These are phyloP conservation scores for Oncorhynchus gorbuscha DNA, from an alignment of 2,113 vertebrate genomes.

Conservation along the genomic window DNA sequence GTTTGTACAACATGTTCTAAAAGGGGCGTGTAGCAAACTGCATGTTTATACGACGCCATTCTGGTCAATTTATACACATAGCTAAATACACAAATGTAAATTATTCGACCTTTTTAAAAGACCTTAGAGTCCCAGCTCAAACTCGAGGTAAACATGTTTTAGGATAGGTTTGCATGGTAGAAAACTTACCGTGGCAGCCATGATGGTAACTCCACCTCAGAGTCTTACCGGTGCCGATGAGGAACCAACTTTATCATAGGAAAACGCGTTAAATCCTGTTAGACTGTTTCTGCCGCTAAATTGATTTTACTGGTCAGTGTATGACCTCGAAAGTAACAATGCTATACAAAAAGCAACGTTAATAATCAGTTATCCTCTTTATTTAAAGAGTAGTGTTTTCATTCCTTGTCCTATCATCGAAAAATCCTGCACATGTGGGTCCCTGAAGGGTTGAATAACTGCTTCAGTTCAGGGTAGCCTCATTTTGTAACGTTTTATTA, in stretches of 20 bases:
- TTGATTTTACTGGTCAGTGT: too few species aligned
- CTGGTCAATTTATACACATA: not conserved
- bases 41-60: not conserved
- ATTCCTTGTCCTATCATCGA: too few species aligned
- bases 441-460: not conserved
- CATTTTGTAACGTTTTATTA: conserved; percentile 58
- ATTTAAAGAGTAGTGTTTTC: too few species aligned
- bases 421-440: too few species aligned
- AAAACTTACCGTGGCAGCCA: conserved; percentile 70
- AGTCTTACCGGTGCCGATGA: conserved; percentile 13
- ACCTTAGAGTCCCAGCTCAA: not conserved
- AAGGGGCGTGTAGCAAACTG: not conserved
- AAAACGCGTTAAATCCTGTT: not conserved
- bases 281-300: too few species aligned
- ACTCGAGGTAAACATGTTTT: not conserved
- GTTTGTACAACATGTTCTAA: conserved; percentile 6
- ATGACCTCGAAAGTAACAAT: too few species aligned
- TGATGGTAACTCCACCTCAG: conserved; percentile 43
- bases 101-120: not conserved
- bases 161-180: not conserved
- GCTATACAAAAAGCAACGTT: too few species aligned
- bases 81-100: not conserved
- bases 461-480: conserved; percentile 3
- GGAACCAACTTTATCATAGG: conserved; percentile 1
- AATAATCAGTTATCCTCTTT: too few species aligned